Evolutionary conservation across 2,113 vertebrate genomes (phyloP).

Genomic region (Chaetodon trifascialis): DNA sequence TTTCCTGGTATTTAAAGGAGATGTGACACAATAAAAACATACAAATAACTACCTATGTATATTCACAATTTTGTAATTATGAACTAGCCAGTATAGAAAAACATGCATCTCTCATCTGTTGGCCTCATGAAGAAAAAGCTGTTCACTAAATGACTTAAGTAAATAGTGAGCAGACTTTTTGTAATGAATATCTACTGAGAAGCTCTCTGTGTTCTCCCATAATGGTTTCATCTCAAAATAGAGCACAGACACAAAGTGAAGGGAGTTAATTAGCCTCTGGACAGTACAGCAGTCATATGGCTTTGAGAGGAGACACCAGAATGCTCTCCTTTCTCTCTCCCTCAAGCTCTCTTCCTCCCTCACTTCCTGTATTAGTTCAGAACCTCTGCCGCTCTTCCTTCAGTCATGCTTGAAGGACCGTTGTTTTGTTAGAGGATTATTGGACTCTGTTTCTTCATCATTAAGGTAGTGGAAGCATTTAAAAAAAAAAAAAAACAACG

Average conservation of each 20-base stretch:
- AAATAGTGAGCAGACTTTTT: background rate
- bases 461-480: background rate
- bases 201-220: background rate
- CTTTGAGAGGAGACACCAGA: constrained; percentile 5
- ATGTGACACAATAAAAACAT: background rate
- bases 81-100: background rate
- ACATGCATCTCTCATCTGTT: background rate
- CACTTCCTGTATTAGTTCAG: background rate
- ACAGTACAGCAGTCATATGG: constrained; percentile 40
- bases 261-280: constrained; percentile 12
- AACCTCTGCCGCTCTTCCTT: background rate
- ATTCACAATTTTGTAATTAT: too few relatives aligned
- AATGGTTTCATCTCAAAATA: background rate
- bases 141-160: background rate
- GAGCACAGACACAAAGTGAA: background rate
- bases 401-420: background rate
- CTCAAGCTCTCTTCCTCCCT: background rate
- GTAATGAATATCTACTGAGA: too few relatives aligned
- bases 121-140: background rate
- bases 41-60: background rate
- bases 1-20: background rate
- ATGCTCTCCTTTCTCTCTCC: background rate
- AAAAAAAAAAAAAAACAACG: too few relatives aligned
- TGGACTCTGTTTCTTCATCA: constrained; percentile 12
- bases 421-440: background rate